Base-by-base conservation (phyloP, 2,888 invertebrate genomes). In the Tiliacea citrago region DNA sequence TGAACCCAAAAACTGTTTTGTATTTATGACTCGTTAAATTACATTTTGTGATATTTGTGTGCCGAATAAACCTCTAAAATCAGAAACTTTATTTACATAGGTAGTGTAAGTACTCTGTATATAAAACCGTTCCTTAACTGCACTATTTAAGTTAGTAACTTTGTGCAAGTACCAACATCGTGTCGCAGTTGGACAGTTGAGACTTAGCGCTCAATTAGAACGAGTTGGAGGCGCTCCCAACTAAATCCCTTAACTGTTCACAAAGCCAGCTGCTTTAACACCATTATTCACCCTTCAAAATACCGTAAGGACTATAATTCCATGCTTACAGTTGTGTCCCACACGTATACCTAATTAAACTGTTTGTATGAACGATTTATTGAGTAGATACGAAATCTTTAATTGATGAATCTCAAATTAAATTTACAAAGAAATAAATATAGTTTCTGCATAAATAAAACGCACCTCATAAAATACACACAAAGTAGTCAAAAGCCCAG, bases 161-260 rank as follows among this genome's bases (percentile, higher is more conserved):
- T 68, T 65, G 29, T 45, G 21, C 21, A 66, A 45, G 29, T 16
- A 21, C 29, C 21, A 8, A 29, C 29, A 6, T 67, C 39, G 39
- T 67, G 35, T 29, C 42, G 13, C 18, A 65, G 10, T 65, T 65
- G 16, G 68, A 68, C 16, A 65, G 24, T 68, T 42, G 13, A 16
- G 13, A 13, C 21, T 63, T 65, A 65, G 42, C 42, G 6, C 24
- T 42, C 24, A 68, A 68, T 68, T 29, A 63, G 13, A 6, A 63
- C 1, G 24, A 2, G 42, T 13, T 9, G 13, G 63, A 24, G 21
- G 21, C 13, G 13, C 21, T 65, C 16, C 3, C 9, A 68, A 45
- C 13, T 42, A 65, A 67, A 68, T 42, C 29, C 21, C 10, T 39
- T 61, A 12, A 39, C 1, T n/a, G n/a, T n/a, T n/a, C n/a, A n/a